Percentiles rank a stretch among this genome's conserved stretches.
These are phyloP conservation scores for Leptopilina clavipes DNA, from an alignment of 1,140 invertebrate species.

Conservation along the genomic window DNA sequence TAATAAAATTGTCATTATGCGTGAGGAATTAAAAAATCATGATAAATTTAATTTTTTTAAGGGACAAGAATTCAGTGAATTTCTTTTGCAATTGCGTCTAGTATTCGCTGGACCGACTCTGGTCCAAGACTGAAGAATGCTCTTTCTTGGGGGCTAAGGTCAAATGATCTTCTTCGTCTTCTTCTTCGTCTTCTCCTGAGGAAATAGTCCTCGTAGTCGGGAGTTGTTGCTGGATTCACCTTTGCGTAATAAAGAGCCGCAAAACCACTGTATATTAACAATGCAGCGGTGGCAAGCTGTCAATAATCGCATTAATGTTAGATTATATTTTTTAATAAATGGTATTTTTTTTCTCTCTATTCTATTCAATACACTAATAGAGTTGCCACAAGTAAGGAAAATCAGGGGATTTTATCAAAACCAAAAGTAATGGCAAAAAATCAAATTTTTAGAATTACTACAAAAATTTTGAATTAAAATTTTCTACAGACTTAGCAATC, in stretches of 20 bases:
- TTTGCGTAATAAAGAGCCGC: slow-evolving; percentile 90
- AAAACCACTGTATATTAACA: slow-evolving; percentile 87
- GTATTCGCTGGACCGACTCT: slow-evolving; percentile 70
- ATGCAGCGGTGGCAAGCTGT: slow-evolving; percentile 84
- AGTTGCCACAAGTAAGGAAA: too few species aligned
- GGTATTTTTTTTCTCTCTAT: not conserved
- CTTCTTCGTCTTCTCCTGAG: slow-evolving; percentile 60
- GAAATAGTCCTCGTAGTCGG: slow-evolving; percentile 82
- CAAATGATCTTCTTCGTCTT: slow-evolving; percentile 50
- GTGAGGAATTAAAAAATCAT: too few species aligned
- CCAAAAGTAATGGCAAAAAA: too few species aligned
- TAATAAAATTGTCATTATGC: too few species aligned
- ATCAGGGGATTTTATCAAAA: too few species aligned
- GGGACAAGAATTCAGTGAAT: slow-evolving; percentile 20
- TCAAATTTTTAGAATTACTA: too few species aligned
- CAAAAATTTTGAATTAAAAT: too few species aligned
- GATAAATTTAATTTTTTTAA: too few species aligned
- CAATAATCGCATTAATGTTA: slow-evolving; percentile 49
- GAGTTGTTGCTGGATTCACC: slow-evolving; percentile 84
- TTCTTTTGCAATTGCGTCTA: slow-evolving; percentile 64
- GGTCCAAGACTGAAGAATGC: slow-evolving; percentile 60
- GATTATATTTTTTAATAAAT: slow-evolving; percentile 14
- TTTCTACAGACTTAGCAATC: too few species aligned
- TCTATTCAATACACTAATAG: too few species aligned
- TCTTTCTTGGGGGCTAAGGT: slow-evolving; percentile 38